Base-by-base conservation (phyloP, 2,113 vertebrate species). In the Nothoprocta perdicaria region DNA sequence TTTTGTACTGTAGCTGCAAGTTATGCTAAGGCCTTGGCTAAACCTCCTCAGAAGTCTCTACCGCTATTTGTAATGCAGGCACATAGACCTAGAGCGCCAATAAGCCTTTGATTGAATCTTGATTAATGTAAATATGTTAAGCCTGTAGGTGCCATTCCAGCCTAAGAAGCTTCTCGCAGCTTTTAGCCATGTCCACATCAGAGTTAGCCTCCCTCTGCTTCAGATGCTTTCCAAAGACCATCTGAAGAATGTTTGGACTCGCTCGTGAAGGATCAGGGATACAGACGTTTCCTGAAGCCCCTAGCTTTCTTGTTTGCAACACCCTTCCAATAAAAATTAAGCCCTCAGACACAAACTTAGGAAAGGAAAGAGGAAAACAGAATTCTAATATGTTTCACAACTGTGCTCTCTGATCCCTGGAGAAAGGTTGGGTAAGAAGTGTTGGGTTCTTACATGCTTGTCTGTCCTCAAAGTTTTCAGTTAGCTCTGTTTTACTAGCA, bases 311-410 rank as follows among this genome's bases (percentile, higher is more conserved):
- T 93, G 80, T 95, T 96, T 96, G 93, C 95, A 95, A 94, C 93
- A 95, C 92, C 61, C 95, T 83, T 77, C 84, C 86, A 85, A 94
- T 96, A 95, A 96, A 96, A 95, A 90, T 86, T 95, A 94, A 95
- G 90, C 76, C 77, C 48, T 93, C 33, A 33, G 80, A 95, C 80
- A 95, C 68, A 92, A 92, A 83, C 76, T 94, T 83, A 87, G 82
- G 81, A 72, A 82, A 87, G 50, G 81, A 62, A 83, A 91, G 89
- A 93, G 88, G 82, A 93, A 95, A 92, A 91, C 88, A 95, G 76
- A 83, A 93, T 94, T 94, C 73, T 95, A 80, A 67, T 88, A 63
- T 71, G 87, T 96, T 96, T 96, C 95, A 94, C 93, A 96, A 95
- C 69, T 0, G 0, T 92, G 52, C 19, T 55, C 38, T 55, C 76